These are phyloP conservation scores for Gobio gobio DNA, from an alignment of 2,113 vertebrate species.

Conservation along the genomic window DNA sequence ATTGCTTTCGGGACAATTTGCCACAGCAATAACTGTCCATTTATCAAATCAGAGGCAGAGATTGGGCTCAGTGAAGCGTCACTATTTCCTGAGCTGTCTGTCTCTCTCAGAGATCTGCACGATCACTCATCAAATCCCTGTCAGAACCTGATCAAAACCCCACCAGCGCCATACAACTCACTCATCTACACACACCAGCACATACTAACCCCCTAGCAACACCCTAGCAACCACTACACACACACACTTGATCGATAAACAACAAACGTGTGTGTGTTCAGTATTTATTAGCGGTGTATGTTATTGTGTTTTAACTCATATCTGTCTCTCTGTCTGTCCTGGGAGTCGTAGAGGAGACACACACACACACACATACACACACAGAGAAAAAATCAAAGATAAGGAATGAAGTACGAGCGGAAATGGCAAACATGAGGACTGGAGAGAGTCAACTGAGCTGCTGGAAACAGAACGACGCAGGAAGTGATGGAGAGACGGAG, in stretches of 20 bases:
- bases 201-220: neutral
- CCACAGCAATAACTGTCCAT: constrained; percentile 90
- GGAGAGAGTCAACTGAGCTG: constrained; percentile 25
- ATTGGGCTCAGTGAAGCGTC: constrained; percentile 22
- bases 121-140: neutral
- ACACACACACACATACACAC: neutral
- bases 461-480: constrained; percentile 38
- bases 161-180: neutral
- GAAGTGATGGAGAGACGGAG: constrained; percentile 56
- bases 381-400: constrained; percentile 30
- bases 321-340: constrained; percentile 60
- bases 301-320: constrained; percentile 83
- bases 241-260: constrained; percentile 68
- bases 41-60: constrained; percentile 88
- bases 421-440: constrained; percentile 44
- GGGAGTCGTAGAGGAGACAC: constrained; percentile 55
- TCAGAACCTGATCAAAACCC: neutral
- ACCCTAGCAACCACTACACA: neutral
- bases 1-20: constrained; percentile 93
- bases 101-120: neutral
- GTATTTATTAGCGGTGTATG: constrained; percentile 50
- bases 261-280: constrained; percentile 70
- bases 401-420: constrained; percentile 45
- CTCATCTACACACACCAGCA: neutral
- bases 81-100: constrained; percentile 3